Evolutionary conservation across 2,113 vertebrate species (phyloP), one percentile per base, ranked within the genome.

Genomic region (Chaetorhynchus papuensis): DNA sequence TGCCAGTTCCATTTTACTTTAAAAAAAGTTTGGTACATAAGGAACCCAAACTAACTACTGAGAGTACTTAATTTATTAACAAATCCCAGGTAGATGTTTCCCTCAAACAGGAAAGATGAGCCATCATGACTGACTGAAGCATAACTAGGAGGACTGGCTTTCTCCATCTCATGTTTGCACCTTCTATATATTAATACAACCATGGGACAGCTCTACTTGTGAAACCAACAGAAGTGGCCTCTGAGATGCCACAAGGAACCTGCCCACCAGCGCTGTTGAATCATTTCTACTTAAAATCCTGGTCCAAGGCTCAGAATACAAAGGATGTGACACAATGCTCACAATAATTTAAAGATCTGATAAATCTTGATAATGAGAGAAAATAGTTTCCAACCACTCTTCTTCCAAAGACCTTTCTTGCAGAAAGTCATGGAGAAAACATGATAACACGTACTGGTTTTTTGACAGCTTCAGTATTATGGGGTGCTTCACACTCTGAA

Each of bases 371-470:
- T 71, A 75, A 42, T 39, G 26, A 80, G 49, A 76, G 26, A 71
- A 21, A 72, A 60, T 26, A 64, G 10, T 42, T 85, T 82, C 37
- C 13, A 91, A 49, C 8, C 6, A 1, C 15, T 44, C 33, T 49
- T 77, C 56, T 90, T 75, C 33, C 52, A 68, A 87, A 91, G 41
- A 54, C 7, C 5, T 61, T 74, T 78, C 37, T 0, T 44, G 12
- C 6, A 52, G 52, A 85, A 87, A 72, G 8, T 53, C 13, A 18
- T 10, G 11, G 24, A 82, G 61, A 83, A 82, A 83, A 64, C 5
- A 13, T 6, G 16, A 8, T 24, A 56, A 66, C 8, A 23, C 0
- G 0, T 41, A 50, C 17, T 41, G 22, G 2, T 52, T 54, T 89
- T 77, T 59, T 77, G 76, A 70, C 23, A 82, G 56, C 35, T 92